Conservation (phyloP, 2,113 vertebrate genomes). For the Gadus chalcogrammus region DNA sequence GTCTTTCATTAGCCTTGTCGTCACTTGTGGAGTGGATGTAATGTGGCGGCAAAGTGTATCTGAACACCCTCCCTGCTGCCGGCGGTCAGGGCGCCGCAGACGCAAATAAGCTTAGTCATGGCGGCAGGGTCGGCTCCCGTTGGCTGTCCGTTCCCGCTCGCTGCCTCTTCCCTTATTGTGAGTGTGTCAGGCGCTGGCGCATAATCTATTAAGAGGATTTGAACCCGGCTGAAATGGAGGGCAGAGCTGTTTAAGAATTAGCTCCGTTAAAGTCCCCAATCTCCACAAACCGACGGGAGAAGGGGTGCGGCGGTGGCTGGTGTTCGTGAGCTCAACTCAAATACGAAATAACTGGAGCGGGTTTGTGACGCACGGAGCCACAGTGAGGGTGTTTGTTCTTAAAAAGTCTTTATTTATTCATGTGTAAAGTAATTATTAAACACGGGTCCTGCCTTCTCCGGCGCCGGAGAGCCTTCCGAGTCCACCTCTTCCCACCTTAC, state of each 20-base stretch:
- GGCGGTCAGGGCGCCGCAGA: slow-evolving; percentile 47
- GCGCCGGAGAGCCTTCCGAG: too few species aligned
- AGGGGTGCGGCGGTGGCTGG: too few species aligned
- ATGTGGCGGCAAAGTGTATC: slow-evolving; percentile 49
- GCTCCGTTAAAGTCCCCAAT: slow-evolving; percentile 18
- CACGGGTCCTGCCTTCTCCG: not conserved
- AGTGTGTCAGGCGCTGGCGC: slow-evolving; percentile 38
- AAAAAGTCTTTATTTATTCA: too few species aligned
- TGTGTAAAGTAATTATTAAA: too few species aligned
- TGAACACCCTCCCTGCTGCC: slow-evolving; percentile 25
- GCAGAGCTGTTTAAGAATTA: slow-evolving; percentile 33
- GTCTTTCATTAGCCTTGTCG: slow-evolving; percentile 49
- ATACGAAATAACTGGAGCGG: too few species aligned
- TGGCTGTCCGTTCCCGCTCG: not conserved
- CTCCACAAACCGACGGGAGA: too few species aligned
- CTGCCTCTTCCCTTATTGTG: slow-evolving; percentile 19
- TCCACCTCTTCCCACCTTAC: not conserved
- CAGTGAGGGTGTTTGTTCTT: too few species aligned
- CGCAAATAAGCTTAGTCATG: slow-evolving; percentile 48
- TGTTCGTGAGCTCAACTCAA: too few species aligned
- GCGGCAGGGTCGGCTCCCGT: slow-evolving; percentile 29
- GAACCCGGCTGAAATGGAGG: slow-evolving; percentile 42
- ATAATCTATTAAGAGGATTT: slow-evolving; percentile 60
- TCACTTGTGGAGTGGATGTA: slow-evolving; percentile 46
- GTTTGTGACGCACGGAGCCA: too few species aligned